These are phyloP conservation scores for Rhopalosiphum maidis DNA, from an alignment of 1,140 invertebrate genomes.

Conservation along the genomic window DNA sequence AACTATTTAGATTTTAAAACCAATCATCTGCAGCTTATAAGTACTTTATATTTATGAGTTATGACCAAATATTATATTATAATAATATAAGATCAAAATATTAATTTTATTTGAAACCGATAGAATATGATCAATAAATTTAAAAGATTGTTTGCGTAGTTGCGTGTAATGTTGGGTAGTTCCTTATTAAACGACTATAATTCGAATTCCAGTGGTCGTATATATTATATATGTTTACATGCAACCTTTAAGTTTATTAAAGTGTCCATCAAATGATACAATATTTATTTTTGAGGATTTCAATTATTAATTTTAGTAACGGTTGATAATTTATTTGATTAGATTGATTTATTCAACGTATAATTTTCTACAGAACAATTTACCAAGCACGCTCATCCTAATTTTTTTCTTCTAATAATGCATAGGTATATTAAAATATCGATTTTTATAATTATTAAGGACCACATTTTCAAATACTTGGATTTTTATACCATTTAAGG, in stretches of 20 bases:
- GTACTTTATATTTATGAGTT: background rate
- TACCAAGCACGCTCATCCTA: background rate
- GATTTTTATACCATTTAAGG: no score
- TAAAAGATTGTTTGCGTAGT: background rate
- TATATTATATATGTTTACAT: background rate
- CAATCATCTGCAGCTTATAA: background rate
- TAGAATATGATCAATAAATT: background rate
- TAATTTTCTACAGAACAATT: background rate
- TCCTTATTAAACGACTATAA: background rate
- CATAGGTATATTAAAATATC: no score
- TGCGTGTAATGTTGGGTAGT: background rate
- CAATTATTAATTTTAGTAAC: constrained; percentile 33
- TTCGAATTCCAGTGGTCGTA: background rate
- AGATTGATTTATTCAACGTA: background rate
- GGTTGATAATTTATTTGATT: background rate
- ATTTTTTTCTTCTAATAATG: background rate
- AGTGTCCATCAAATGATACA: constrained; percentile 3
- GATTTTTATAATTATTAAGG: no score
- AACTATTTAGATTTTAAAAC: background rate
- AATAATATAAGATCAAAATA: background rate
- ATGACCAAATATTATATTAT: background rate
- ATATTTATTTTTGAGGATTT: background rate
- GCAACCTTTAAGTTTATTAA: constrained; percentile 35
- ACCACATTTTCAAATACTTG: no score
- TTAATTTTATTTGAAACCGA: background rate